Percentiles rank a stretch among this genome's conserved stretches.
Conservation (phyloP, 2,113 vertebrate genomes). For the Myiopsitta monachus region DNA sequence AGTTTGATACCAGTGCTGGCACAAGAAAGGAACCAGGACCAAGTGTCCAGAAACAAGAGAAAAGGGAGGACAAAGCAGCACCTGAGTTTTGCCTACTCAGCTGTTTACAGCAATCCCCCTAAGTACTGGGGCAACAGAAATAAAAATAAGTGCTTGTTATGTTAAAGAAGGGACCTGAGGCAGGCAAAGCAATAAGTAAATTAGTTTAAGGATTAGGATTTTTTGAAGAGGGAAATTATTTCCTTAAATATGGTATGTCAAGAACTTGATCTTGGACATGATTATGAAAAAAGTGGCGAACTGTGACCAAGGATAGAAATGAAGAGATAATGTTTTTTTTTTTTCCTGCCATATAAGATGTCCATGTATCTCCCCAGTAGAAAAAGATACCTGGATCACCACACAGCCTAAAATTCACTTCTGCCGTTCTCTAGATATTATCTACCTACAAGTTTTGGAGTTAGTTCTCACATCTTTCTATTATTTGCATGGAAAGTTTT, state of each 20-base stretch:
- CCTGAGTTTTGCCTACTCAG: not conserved
- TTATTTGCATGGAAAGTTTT: not conserved
- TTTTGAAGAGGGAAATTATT: not conserved
- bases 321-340: not conserved
- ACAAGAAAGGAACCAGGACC: not conserved
- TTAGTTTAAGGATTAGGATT: not conserved
- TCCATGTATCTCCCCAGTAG: not conserved
- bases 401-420: not conserved
- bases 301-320: not conserved
- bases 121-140: not conserved
- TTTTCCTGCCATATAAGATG: not conserved
- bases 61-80: not conserved
- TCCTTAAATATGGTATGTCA: rapidly evolving
- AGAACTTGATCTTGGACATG: not conserved
- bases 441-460: not conserved
- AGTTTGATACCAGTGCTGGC: not conserved
- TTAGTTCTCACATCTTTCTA: not conserved
- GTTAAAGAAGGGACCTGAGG: not conserved
- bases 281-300: rapidly evolving
- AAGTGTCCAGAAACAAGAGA: not conserved
- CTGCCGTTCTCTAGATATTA: not conserved
- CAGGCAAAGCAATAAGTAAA: not conserved
- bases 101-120: not conserved
- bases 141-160: not conserved
- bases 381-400: not conserved